Evolutionary conservation across 23 tunicate genomes (phyloP).

Genomic region (Ascidia mentula): DNA sequence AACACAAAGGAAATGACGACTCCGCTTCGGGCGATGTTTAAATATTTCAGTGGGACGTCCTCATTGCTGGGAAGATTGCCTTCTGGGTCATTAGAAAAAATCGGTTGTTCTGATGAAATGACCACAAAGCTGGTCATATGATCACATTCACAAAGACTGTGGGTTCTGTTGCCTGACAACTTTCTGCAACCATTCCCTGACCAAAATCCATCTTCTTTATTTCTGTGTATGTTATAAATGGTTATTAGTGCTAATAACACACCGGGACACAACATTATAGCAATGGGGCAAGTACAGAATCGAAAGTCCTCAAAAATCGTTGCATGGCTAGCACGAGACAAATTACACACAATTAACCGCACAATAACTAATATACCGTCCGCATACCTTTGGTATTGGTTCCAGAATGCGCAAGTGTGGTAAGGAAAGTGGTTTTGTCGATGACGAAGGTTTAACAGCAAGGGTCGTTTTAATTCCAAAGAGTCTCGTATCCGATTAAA

Average conservation of each 20-base stretch:
- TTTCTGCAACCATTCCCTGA: slow-evolving; percentile 59
- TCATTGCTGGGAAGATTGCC: background rate
- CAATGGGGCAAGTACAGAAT: too few relatives aligned
- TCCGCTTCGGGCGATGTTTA: slow-evolving; percentile 56
- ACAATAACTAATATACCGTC: too few relatives aligned
- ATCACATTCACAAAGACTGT: slow-evolving; percentile 73
- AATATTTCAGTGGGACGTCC: background rate
- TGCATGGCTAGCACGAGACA: too few relatives aligned
- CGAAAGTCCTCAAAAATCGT: too few relatives aligned
- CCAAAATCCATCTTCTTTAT: slow-evolving; percentile 45
- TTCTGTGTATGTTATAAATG: background rate
- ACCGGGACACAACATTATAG: too few relatives aligned
- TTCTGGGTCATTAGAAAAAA: slow-evolving; percentile 29
- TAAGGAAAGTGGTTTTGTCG: slow-evolving; percentile 6
- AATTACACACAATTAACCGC: too few relatives aligned
- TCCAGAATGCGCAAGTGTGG: slow-evolving; percentile 77
- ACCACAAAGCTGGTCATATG: slow-evolving; percentile 82
- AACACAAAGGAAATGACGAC: slow-evolving; percentile 36
- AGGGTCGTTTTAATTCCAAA: slow-evolving; percentile 11
- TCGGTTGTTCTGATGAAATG: slow-evolving; percentile 59
- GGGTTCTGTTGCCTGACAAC: slow-evolving; percentile 37
- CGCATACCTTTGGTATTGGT: slow-evolving; percentile 31
- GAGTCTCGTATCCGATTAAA: slow-evolving; percentile 4
- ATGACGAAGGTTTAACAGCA: slow-evolving; percentile 11
- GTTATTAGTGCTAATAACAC: too few relatives aligned